Percentiles rank a stretch among this genome's conserved stretches.
These are phyloP conservation scores for Chironomus riparius DNA, from an alignment of 2,888 invertebrate species.

Conservation along the genomic window DNA sequence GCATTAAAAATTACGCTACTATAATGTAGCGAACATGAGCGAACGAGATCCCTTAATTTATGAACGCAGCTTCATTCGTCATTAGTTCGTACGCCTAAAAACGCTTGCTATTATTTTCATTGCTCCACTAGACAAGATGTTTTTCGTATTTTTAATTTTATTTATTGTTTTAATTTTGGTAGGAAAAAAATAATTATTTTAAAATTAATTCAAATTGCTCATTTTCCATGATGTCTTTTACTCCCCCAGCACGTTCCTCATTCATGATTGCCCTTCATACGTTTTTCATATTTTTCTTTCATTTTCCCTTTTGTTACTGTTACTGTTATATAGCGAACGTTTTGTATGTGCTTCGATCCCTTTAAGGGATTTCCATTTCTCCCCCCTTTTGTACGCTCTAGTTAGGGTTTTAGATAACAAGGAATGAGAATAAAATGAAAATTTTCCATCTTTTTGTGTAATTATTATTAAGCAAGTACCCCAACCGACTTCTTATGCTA, in stretches of 20 bases:
- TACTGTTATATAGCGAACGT: too few relatives aligned
- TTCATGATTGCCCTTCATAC: not conserved
- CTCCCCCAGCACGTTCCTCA: not conserved
- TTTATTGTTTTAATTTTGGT: slow-evolving; percentile 18
- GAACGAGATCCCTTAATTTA: not conserved
- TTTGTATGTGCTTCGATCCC: not conserved
- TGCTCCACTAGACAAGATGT: not conserved
- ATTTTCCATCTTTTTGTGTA: too few relatives aligned
- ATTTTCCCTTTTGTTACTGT: not conserved
- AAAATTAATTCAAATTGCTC: slow-evolving; percentile 17
- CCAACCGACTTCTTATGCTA: too few relatives aligned
- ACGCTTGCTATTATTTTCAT: too few relatives aligned
- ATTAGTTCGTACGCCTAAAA: not conserved
- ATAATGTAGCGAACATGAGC: not conserved
- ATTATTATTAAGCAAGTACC: too few relatives aligned
- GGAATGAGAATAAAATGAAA: too few relatives aligned
- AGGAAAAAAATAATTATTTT: not conserved
- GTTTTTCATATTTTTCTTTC: not conserved
- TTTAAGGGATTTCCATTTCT: too few relatives aligned
- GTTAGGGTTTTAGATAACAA: too few relatives aligned
- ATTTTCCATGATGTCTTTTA: not conserved
- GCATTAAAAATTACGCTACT: not conserved
- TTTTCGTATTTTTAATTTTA: not conserved
- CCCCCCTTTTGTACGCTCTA: too few relatives aligned
- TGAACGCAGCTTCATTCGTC: not conserved